Base-by-base conservation (phyloP, 2,888 invertebrate genomes). In the Dione vanillae region DNA sequence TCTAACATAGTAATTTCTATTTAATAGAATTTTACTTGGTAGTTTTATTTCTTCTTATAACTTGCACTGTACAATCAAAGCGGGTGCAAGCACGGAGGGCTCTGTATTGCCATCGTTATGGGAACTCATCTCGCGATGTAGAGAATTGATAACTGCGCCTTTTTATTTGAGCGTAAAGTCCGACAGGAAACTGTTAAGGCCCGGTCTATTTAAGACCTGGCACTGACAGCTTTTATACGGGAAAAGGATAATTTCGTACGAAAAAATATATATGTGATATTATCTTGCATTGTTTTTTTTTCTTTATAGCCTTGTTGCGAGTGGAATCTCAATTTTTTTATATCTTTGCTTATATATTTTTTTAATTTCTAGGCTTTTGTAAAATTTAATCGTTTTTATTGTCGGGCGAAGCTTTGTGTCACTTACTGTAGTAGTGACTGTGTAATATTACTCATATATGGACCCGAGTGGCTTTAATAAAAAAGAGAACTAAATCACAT, bases 31-130 rank as follows among this genome's bases (percentile, higher is more conserved):
- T n/a, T n/a, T n/a, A n/a, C n/a, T n/a, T n/a, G n/a, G n/a, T n/a
- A 27, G 27, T 27, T 27, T 27, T 27, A 10, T 1, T 37, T 12
- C 14, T 20, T 45, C 19, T 66, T 65, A 49, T 64, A 65, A 16
- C 77, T 84, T 82, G 74, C n/a, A 74, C 80, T 84, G 74, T 7
- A 66, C 14, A 67, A 75, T 65, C 68, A 69, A 76, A 70, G 75
- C 59, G 75, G 62, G 74, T 70, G 73, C 67, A 65, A 73, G 75
- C 73, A 65, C 72, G 66, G 70, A 72, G 80, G 83, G 83, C 76
- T 78, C 82, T 78, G 82, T 89, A 91, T 91, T 91, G 90, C 87
- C 91, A 86, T 91, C 90, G 88, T 91, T 91, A 91, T 84, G 83
- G 85, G 86, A 89, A 87, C 88, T 89, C 90, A 89, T 89, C 89